Evolutionary conservation across 2,113 vertebrate genomes (phyloP).

Genomic region (Regulus satrapa): DNA sequence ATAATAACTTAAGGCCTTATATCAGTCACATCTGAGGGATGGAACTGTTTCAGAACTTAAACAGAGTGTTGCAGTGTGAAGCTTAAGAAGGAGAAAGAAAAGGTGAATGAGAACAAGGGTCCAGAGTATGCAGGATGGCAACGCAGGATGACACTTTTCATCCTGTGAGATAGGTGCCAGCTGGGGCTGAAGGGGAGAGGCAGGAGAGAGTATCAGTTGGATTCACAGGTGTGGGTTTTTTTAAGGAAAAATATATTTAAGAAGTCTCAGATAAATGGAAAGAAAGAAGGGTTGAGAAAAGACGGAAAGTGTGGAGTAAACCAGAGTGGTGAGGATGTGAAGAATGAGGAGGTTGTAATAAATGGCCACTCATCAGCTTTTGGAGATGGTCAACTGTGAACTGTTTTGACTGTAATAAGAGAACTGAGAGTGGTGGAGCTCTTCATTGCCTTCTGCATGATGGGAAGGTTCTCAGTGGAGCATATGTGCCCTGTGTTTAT

Average conservation of each 20-base stretch:
- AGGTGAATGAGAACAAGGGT: not conserved
- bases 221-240: not conserved
- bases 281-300: not conserved
- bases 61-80: not conserved
- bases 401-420: not conserved
- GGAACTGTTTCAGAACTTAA: not conserved
- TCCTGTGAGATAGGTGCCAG: not conserved
- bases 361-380: not conserved
- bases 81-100: not conserved
- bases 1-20: not conserved
- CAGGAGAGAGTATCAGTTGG: not conserved
- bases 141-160: not conserved
- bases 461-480: not conserved
- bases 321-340: not conserved
- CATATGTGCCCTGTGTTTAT: not conserved
- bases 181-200: not conserved
- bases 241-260: not conserved
- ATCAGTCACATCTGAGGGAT: not conserved
- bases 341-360: not conserved
- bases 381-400: not conserved
- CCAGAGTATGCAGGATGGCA: not conserved
- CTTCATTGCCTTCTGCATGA: not conserved
- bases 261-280: not conserved
- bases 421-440: not conserved
- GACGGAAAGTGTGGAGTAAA: not conserved